Base-by-base conservation (phyloP, 2,113 vertebrate species). In the Daphoenositta chrysoptera region DNA sequence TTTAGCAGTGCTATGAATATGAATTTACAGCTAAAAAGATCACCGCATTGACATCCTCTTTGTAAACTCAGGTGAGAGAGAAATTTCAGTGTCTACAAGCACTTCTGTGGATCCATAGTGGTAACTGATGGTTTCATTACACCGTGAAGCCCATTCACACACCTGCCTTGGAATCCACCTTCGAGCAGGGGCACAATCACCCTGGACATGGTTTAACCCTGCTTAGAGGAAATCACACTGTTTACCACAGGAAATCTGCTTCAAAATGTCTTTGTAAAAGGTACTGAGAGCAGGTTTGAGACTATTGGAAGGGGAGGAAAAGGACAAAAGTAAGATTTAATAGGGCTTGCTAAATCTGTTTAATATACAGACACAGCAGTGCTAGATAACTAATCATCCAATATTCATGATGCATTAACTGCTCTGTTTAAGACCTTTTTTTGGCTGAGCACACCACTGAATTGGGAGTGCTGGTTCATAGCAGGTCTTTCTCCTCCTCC, bases 91-190 rank as follows among this genome's bases (percentile, higher is more conserved):
- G 37, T 42, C 69, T 40, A 33, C 60, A 51, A 61, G 40, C 1
- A 0, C 6, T 77, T 64, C 58, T 64, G 24, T 54, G 30, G 89
- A 61, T 56, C 20, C 14, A 11, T 1, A 48, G 65, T 1, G 1
- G 51, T 45, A 57, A 23, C 26, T 65, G 60, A 58, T 48, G 31
- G 10, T 78, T 92, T 69, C 11, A 15, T 39, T 35, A 31, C 15
- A 0, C 44, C 6, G 2, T 54, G 40, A 45, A 51, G 16, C 18
- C 35, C 1, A 1, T 39, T 44, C 70, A n/a, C 2, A 1, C 0
- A 16, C 24, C 31, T 31, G 31, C 40, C 47, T 63, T 72, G 23
- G n/a, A 84, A 64, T 20, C 5, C 4, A 24, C n/a, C 40, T 70
- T 47, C 26, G 21, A 48, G n/a, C 28, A 51, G 17, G 24, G 21